These are phyloP conservation scores for Caenorhabditis sp. DNA, from an alignment of 2,888 invertebrate species.

Conservation along the genomic window DNA sequence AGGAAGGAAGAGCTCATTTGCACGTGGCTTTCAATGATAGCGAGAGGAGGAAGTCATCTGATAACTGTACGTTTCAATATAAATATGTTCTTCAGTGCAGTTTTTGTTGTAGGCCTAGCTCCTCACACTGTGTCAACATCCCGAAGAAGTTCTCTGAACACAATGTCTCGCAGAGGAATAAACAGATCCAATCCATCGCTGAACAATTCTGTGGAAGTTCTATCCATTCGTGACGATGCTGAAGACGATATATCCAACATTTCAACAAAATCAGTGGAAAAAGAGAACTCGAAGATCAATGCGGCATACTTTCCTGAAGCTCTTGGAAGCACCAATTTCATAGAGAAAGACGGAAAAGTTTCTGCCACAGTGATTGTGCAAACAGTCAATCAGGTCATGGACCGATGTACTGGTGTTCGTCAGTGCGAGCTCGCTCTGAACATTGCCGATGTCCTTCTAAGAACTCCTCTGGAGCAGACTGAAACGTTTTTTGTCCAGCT, in stretches of 20 bases:
- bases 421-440: conserved; percentile 94
- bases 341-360: conserved; percentile 94
- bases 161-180: conserved; percentile 37
- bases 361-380: conserved; percentile 87
- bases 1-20: conserved; percentile 53
- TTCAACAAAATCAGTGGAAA: conserved; percentile 62
- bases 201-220: conserved; percentile 66
- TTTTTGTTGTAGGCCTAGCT: conserved; percentile 40
- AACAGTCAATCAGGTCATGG: conserved; percentile 83
- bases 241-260: conserved; percentile 61
- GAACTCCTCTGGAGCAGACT: conserved; percentile 85
- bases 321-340: conserved; percentile 86
- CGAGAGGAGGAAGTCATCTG: conserved; percentile 47
- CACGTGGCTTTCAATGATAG: conserved; percentile 72
- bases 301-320: conserved; percentile 60
- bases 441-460: conserved; percentile 91
- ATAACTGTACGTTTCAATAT: conserved; percentile 48
- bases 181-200: conserved; percentile 69
- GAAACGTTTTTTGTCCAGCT: conserved; percentile 66
- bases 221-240: conserved; percentile 65
- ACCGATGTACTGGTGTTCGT: conserved; percentile 87
- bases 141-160: conserved; percentile 59
- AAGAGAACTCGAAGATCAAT: conserved; percentile 53
- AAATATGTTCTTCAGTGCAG: too few species aligned
- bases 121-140: conserved; percentile 35